Evolutionary conservation across 1,140 invertebrate genomes (phyloP).

Genomic region (Cyclargus thomasi): DNA sequence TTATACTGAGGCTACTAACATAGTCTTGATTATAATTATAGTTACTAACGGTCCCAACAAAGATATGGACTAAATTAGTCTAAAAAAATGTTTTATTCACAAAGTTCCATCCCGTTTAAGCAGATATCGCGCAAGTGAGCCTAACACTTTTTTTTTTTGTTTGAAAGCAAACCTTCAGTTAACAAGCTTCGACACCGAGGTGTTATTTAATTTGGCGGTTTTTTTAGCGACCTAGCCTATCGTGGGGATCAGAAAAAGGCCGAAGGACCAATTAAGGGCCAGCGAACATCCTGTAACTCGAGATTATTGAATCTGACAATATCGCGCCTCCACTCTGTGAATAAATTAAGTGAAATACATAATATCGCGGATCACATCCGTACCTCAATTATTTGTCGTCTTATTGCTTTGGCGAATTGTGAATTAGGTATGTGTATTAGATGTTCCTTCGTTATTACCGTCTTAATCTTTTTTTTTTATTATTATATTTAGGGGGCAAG

Average conservation of each 20-base stretch:
- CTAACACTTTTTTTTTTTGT: background rate
- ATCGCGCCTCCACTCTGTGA: conserved; percentile 60
- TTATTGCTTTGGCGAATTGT: background rate
- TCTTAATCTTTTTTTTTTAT: no score
- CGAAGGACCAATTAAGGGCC: conserved; percentile 64
- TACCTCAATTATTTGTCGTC: background rate
- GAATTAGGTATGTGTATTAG: background rate
- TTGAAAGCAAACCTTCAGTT: background rate
- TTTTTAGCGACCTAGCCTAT: conserved; percentile 11
- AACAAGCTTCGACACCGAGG: background rate
- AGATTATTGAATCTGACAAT: conserved; percentile 70
- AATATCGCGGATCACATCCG: conserved; percentile 19
- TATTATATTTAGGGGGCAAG: no score
- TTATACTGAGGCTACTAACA: no score
- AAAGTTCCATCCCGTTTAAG: no score
- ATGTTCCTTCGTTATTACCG: background rate
- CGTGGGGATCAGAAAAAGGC: conserved; percentile 42
- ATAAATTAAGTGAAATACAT: conserved; percentile 69
- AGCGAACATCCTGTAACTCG: conserved; percentile 67
- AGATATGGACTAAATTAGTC: no score
- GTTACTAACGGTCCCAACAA: no score
- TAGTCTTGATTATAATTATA: no score
- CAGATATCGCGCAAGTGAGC: no score
- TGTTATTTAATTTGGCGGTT: conserved; percentile 8
- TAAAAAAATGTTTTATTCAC: no score